Percentiles rank a stretch among this genome's conserved stretches.
Conservation (phyloP, 2,888 invertebrate genomes). For the Macaria liturata region DNA sequence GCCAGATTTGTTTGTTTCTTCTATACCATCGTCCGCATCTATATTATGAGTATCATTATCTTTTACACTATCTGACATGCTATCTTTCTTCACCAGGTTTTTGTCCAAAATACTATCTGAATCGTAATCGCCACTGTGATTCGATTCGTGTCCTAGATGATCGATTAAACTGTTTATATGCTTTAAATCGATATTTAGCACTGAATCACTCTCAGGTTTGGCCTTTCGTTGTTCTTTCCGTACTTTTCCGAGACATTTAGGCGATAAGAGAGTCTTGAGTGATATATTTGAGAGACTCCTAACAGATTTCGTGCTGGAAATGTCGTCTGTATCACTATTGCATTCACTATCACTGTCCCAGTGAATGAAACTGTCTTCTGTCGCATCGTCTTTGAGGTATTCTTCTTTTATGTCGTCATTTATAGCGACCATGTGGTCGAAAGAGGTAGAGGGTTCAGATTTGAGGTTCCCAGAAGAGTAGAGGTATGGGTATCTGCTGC, state of each 20-base stretch:
- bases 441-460: slow-evolving; percentile 37
- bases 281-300: slow-evolving; percentile 47
- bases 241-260: slow-evolving; percentile 53
- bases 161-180: slow-evolving; percentile 46
- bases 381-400: slow-evolving; percentile 35
- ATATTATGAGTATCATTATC: not conserved
- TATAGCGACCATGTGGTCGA: slow-evolving; percentile 58
- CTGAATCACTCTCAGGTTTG: slow-evolving; percentile 39
- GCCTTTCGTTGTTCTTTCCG: slow-evolving; percentile 46
- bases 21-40: not conserved
- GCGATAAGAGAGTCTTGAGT: slow-evolving; percentile 61
- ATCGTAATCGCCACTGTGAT: slow-evolving; percentile 21
- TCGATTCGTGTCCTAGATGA: slow-evolving; percentile 39
- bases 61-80: slow-evolving; percentile 7
- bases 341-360: slow-evolving; percentile 57
- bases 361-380: slow-evolving; percentile 46
- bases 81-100: slow-evolving; percentile 5
- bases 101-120: slow-evolving; percentile 25
- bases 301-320: slow-evolving; percentile 28
- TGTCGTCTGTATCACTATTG: slow-evolving; percentile 29
- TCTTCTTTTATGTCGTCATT: slow-evolving; percentile 47
- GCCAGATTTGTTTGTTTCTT: not conserved
- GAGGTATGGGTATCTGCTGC: slow-evolving; percentile 57
- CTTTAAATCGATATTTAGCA: slow-evolving; percentile 20
- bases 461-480: slow-evolving; percentile 42